Percentiles rank a stretch among this genome's conserved stretches.
Conservation (phyloP, 2,113 vertebrate species). For the Dipodomys spectabilis region DNA sequence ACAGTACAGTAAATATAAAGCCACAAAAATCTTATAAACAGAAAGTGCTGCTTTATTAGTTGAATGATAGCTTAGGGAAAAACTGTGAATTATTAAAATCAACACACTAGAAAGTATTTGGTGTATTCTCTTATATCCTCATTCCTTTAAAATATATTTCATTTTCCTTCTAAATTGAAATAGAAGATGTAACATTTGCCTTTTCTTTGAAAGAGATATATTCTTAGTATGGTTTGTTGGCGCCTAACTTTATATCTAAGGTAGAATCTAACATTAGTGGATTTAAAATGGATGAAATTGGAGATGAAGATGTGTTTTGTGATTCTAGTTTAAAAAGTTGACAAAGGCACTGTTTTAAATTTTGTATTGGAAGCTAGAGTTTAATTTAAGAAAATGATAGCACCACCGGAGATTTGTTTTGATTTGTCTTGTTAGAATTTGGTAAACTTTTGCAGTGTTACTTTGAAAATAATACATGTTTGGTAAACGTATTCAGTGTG, state of each 20-base stretch:
- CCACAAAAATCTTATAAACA: slow-evolving; percentile 7
- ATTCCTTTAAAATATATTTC: slow-evolving; percentile 48
- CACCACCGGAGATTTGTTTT: background rate
- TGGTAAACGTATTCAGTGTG: background rate
- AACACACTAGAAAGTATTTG: slow-evolving; percentile 60
- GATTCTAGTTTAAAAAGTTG: slow-evolving; percentile 9
- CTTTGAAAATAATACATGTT: background rate
- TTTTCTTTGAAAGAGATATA: slow-evolving; percentile 48
- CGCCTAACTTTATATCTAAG: slow-evolving; percentile 52
- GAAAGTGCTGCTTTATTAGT: background rate
- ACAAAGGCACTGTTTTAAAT: background rate
- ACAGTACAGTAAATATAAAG: slow-evolving; percentile 29
- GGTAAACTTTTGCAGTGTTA: background rate
- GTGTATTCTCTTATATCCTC: slow-evolving; percentile 37
- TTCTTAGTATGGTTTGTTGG: slow-evolving; percentile 42
- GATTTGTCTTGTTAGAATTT: background rate
- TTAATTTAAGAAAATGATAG: background rate
- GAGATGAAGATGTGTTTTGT: slow-evolving; percentile 17
- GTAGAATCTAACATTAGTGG: background rate
- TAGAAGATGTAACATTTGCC: slow-evolving; percentile 51
- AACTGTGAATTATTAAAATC: slow-evolving; percentile 61
- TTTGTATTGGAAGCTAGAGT: background rate
- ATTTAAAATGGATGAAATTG: slow-evolving; percentile 16
- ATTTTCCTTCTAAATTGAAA: slow-evolving; percentile 67
- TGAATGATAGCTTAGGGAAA: slow-evolving; percentile 51